phyloP scores from a whole-genome alignment of 2,888 invertebrate species.

The Nysson spinosus region DNA sequence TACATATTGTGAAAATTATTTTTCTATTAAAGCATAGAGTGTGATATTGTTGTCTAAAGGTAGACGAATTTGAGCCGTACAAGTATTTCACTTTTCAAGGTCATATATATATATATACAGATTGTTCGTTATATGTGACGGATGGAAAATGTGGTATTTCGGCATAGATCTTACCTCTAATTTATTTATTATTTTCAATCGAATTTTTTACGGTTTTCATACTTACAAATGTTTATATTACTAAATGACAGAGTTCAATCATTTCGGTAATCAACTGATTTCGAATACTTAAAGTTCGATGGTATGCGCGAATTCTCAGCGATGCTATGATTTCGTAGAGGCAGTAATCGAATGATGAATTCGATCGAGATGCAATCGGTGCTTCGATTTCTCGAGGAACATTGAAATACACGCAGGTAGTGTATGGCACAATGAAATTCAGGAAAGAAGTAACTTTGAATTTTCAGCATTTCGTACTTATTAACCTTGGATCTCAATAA shows the following conservation, averaged over 20 bases:
- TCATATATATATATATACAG: too few relatives aligned
- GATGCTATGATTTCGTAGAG: too few relatives aligned
- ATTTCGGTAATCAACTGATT: too few relatives aligned
- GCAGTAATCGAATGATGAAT: too few relatives aligned
- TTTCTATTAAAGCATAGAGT: constrained; percentile 33
- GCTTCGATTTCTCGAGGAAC: background rate
- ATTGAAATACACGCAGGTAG: background rate
- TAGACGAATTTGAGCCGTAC: background rate
- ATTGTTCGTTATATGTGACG: background rate
- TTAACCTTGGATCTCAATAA: background rate
- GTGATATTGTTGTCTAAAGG: background rate
- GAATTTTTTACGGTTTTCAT: too few relatives aligned
- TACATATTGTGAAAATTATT: constrained; percentile 42
- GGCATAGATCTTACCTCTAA: too few relatives aligned
- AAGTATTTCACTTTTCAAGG: background rate
- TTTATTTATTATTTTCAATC: too few relatives aligned
- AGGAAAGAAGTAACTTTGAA: background rate
- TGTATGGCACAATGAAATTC: background rate
- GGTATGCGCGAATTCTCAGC: too few relatives aligned
- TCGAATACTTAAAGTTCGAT: too few relatives aligned
- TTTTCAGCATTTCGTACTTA: constrained; percentile 4
- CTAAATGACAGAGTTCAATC: too few relatives aligned
- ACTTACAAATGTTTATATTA: too few relatives aligned
- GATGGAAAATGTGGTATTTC: background rate
- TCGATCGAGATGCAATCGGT: background rate